Evolutionary conservation across 2,113 vertebrate species (phyloP), one percentile per base, ranked within the genome.

Genomic region (Syrrhaptes paradoxus): DNA sequence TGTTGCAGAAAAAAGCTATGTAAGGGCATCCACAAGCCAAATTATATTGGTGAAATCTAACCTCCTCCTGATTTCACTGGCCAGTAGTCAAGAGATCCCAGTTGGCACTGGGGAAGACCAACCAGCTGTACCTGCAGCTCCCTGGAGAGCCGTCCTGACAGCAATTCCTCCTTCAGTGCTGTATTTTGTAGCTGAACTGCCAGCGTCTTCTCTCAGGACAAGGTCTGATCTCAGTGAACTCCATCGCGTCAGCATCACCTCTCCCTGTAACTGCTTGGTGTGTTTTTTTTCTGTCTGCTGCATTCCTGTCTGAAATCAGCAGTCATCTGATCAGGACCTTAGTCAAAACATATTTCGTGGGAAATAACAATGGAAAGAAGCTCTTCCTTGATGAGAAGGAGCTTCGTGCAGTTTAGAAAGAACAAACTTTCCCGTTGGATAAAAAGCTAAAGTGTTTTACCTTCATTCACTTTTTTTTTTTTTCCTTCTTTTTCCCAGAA

Each of bases 101-200:
- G 20, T 17, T 0, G 0, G 10, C 66, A 36, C 77, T 71, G 57
- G 46, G 63, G 25, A 45, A 67, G n/a, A 21, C 2, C 65, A 57
- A 7, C 2, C 46, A 71, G 26, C 41, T 9, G 9, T 49, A 68
- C 7, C n/a, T 66, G 74, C 19, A 26, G 25, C 46, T 61, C 32
- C 43, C 17, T 12, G 41, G 41, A 29, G 29, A 81, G 45, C 62
- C 26, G 22, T 16, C 12, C 58, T 80, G 76, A 46, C 18, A 58
- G 31, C 43, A 78, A 2, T 11, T 66, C 70, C 43, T 67, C 49
- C 16, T 57, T 25, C 51, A 51, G 28, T 16, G 10, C 38, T 38
- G 7, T 16, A 28, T 6, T 14, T n/a, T 32, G 5, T 1, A 54
- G 20, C 61, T 85, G 61, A 28, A n/a, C 46, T 51, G 48, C 11